Evolutionary conservation across 1,140 invertebrate species (phyloP).

Genomic region (Triops cancriformis): DNA sequence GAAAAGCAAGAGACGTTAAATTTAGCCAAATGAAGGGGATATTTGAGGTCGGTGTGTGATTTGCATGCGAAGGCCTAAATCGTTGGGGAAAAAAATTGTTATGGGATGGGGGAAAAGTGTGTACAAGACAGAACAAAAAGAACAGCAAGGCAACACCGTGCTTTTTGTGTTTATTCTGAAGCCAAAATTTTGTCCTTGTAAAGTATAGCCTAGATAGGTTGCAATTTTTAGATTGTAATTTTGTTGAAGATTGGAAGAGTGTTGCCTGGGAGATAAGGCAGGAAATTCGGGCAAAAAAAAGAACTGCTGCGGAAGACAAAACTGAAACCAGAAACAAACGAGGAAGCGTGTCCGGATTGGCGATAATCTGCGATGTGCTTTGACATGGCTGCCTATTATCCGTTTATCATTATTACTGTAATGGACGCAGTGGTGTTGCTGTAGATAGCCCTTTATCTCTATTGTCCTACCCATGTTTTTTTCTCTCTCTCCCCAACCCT

Average conservation of each 20-base stretch:
- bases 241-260: not conserved
- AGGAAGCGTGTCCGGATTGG: not conserved
- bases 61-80: not conserved
- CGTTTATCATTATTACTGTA: not conserved
- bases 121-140: not conserved
- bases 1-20: not conserved
- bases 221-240: constrained; percentile 7
- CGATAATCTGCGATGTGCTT: not conserved
- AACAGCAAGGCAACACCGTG: not conserved
- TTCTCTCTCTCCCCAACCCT: constrained; percentile 2
- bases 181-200: not conserved
- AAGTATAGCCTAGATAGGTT: constrained; percentile 10
- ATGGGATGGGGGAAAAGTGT: not conserved
- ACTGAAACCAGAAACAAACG: not conserved
- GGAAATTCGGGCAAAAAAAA: not conserved
- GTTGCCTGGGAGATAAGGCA: not conserved
- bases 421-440: constrained; percentile 8
- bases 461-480: constrained; percentile 1
- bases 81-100: not conserved
- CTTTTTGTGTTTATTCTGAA: not conserved
- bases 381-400: not conserved
- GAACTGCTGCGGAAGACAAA: not conserved
- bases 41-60: not conserved
- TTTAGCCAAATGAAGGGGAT: not conserved
- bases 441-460: not conserved